Evolutionary conservation across 2,113 vertebrate genomes (phyloP), one percentile per base, ranked within the genome.

Genomic region (Micromys minutus): DNA sequence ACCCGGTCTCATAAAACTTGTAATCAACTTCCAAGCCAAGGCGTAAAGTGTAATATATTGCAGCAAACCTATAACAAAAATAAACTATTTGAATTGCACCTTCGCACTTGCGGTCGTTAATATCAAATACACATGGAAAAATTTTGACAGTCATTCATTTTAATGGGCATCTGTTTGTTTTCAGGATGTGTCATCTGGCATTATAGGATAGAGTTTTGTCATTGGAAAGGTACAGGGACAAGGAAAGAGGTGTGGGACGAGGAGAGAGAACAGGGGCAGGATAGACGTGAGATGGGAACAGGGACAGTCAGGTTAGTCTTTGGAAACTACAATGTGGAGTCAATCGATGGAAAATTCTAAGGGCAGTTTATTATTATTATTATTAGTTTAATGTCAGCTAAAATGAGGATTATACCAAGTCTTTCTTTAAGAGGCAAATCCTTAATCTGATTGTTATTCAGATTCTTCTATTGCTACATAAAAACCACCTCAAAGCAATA

Each of bases 1-100:
- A 95, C 88, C 94, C 90, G 63, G 93, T 95, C 96, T 97, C 97
- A 98, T 97, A 97, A 97, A 98, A 97, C 94, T 97, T 93, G 96
- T 96, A 94, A 91, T 98, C 91, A 92, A 97, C 85, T 97, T 97
- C 94, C 71, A 97, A 98, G 97, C 86, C 92, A 84, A 96, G 89
- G 97, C 96, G 93, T 97, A 96, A 97, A 95, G 93, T 94, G 81
- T 88, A 97, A 98, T 93, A 67, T 97, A 97, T 96, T 90, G 71
- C 87, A 90, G 96, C 97, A 87, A 91, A 92, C 96, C 1, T 95
- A 45, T 79, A 95, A 86, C 91, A 97, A 96, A 76, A 98, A 76
- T 89, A 97, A 11, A 97, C 96, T 95, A 89, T 95, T 95, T 94
- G 90, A 97, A 97, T 93, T 94, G 96, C 95, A 97, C 97, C 96